phyloP scores from a whole-genome alignment of 2,888 invertebrate genomes.

The Cerceris ruficornis region DNA sequence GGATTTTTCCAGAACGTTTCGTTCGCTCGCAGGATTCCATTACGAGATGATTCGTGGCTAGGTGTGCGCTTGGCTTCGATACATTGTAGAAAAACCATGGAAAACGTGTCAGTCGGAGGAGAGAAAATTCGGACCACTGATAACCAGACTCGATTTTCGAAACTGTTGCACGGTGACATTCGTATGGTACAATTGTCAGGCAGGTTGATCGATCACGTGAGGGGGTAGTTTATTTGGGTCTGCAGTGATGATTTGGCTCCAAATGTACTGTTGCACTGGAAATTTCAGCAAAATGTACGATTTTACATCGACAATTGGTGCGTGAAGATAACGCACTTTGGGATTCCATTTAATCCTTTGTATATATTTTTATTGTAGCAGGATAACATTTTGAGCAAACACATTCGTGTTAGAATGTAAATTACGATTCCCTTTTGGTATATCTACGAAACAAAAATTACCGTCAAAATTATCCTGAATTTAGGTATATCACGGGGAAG shows the following conservation, averaged over 20 bases:
- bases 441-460: too few species aligned
- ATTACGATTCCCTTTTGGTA: too few species aligned
- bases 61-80: neutral
- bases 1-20: slow-evolving; percentile 44
- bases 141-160: slow-evolving; percentile 51
- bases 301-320: neutral
- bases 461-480: too few species aligned
- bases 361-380: too few species aligned
- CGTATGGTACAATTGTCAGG: slow-evolving; percentile 46
- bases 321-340: neutral
- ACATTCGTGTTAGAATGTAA: too few species aligned
- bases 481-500: too few species aligned
- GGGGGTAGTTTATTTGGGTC: neutral
- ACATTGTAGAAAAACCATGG: neutral
- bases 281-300: neutral
- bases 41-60: slow-evolving; percentile 29
- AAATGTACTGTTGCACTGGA: neutral
- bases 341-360: neutral
- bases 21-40: slow-evolving; percentile 45
- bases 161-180: slow-evolving; percentile 34
- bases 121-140: slow-evolving; percentile 34
- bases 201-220: slow-evolving; percentile 48
- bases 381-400: too few species aligned
- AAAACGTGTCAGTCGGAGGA: slow-evolving; percentile 9
- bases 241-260: neutral